Base-by-base conservation (phyloP, 2,888 invertebrate genomes). In the Halocaridina rubra region DNA sequence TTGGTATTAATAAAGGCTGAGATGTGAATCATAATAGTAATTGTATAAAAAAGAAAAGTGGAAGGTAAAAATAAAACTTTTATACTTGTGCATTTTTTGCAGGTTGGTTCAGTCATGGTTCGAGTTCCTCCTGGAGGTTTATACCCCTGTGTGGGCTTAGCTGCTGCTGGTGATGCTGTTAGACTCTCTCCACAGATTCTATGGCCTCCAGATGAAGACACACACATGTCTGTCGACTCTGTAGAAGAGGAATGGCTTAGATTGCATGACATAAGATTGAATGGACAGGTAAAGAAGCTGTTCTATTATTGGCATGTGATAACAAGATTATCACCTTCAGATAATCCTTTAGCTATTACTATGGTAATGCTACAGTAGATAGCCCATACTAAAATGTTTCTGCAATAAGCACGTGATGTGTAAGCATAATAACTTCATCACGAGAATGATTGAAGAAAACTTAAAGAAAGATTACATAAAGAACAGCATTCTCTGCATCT, bases 201-300 rank as follows among this genome's bases (percentile, higher is more conserved):
- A 46, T 91, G 91, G 91, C 89, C 90, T 13, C 90, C 90, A 22
- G 91, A 91, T 79, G 92, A 92, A 84, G 90, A 91, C 74, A 91
- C 90, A 53, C 90, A 91, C 80, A 92, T 92, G 92, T 91, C 92
- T 46, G 91, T 92, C 16, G 92, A 92, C 88, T 91, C 91, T 84
- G 91, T 91, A 77, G 92, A 92, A 89, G 92, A 92, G 33, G 92
- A 92, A 32, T 92, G 92, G 92, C 90, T 91, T 10, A 89, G 92
- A 32, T 89, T 92, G 39, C 91, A 92, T 89, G 92, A 92, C 88
- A 90, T 92, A 81, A 89, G 90, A 69, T 90, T 92, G 30, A 92
- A 91, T 89, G 92, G 92, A 80, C 90, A 90, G 89, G 92, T 92
- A 87, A 89, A 30, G 59, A n/a, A 24, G 39, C 46, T 75, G 16